These are phyloP conservation scores for Nothoprocta perdicaria DNA, from an alignment of 2,113 vertebrate genomes.

Conservation along the genomic window DNA sequence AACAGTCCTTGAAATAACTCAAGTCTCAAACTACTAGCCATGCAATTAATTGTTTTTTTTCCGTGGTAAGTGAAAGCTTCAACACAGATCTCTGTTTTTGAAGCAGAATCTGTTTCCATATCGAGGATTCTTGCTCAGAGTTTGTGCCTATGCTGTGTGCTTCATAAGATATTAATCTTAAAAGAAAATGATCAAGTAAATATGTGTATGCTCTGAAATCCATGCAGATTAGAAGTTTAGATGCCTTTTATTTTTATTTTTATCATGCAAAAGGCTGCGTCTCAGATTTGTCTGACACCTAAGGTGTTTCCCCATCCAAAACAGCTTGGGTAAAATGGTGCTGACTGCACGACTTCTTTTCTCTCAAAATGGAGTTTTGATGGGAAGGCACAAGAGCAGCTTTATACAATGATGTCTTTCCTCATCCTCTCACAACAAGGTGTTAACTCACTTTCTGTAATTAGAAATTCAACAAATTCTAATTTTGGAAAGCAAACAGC, in stretches of 20 bases:
- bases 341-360: background rate
- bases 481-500: slow-evolving; percentile 21
- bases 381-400: background rate
- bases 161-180: slow-evolving; percentile 2
- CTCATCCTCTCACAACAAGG: background rate
- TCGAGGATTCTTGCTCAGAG: background rate
- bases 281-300: background rate
- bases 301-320: background rate
- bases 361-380: background rate
- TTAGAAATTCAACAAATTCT: slow-evolving; percentile 28
- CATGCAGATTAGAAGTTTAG: background rate
- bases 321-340: background rate
- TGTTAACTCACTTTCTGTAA: background rate
- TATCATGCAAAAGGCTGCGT: background rate
- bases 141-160: background rate
- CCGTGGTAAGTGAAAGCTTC: slow-evolving; percentile 18
- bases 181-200: background rate
- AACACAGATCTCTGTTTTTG: slow-evolving; percentile 29
- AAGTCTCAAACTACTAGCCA: slow-evolving; percentile 34
- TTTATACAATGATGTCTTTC: background rate
- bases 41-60: slow-evolving; percentile 63
- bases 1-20: slow-evolving; percentile 34
- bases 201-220: background rate
- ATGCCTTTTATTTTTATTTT: background rate
- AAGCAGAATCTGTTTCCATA: slow-evolving; percentile 40